Percentiles rank a stretch among this genome's conserved stretches.
Conservation (phyloP, 2,113 vertebrate species). For the Nematolebias whitei region DNA sequence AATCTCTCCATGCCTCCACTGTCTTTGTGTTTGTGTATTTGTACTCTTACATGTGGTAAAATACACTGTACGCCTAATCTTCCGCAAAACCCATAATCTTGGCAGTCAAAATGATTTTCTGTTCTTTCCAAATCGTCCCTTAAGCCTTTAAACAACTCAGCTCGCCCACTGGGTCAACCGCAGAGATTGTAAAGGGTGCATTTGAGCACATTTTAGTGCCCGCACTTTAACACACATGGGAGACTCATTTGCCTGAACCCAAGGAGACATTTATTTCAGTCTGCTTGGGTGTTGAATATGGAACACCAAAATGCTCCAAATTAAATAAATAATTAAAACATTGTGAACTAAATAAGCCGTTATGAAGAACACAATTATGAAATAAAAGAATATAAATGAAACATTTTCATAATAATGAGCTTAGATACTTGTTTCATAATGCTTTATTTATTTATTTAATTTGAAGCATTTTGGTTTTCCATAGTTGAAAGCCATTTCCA, state of each 20-base stretch:
- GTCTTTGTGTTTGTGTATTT: slow-evolving; percentile 44
- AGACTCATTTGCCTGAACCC: slow-evolving; percentile 34
- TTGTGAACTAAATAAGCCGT: no score
- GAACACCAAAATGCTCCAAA: no score
- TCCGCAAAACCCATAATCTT: slow-evolving; percentile 62
- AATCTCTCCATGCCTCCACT: slow-evolving; percentile 17
- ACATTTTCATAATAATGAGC: no score
- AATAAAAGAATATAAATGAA: no score
- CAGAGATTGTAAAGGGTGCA: slow-evolving; percentile 3
- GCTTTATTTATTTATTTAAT: no score
- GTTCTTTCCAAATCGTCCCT: slow-evolving; percentile 49
- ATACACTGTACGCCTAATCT: slow-evolving; percentile 54
- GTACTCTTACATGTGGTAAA: slow-evolving; percentile 47
- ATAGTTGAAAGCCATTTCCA: slow-evolving; percentile 21
- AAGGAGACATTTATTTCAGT: slow-evolving; percentile 20
- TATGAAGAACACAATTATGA: no score
- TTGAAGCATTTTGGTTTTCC: no score
- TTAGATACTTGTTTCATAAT: no score
- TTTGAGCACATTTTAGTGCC: slow-evolving; percentile 41
- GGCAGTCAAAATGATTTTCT: slow-evolving; percentile 55
- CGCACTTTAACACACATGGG: slow-evolving; percentile 22
- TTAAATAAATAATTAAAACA: no score
- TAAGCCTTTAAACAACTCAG: slow-evolving; percentile 61
- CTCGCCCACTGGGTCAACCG: slow-evolving; percentile 40
- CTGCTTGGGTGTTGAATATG: slow-evolving; percentile 12